Conservation (phyloP, 1,140 invertebrate genomes). For the Ptiloglossa arizonensis region DNA sequence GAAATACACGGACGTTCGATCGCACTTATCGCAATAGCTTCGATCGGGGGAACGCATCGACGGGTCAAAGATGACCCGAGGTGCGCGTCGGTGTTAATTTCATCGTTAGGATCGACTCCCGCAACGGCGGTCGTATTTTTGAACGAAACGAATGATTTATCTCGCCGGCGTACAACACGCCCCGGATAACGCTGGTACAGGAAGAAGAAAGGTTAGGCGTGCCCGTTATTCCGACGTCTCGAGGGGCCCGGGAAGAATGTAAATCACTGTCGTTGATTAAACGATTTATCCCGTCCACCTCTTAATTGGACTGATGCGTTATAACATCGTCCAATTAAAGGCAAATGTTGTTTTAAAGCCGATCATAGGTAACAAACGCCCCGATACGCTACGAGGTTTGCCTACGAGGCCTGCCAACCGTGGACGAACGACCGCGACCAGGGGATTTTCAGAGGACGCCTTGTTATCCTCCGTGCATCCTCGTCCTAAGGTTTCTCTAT, state of each 20-base stretch:
- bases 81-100: neutral
- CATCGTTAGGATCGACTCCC: neutral
- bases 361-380: constrained; percentile 69
- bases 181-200: constrained; percentile 29
- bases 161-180: neutral
- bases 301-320: constrained; percentile 75
- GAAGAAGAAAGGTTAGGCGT: constrained; percentile 55
- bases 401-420: neutral
- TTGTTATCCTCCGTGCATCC: constrained; percentile 16
- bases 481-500: constrained; percentile 19
- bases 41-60: too few species aligned
- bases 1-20: too few species aligned
- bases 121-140: constrained; percentile 23
- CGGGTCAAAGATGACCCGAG: too few species aligned
- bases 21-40: too few species aligned
- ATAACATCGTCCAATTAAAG: constrained; percentile 75
- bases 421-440: neutral
- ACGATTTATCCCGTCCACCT: constrained; percentile 72
- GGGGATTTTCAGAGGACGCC: constrained; percentile 1
- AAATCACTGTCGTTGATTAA: constrained; percentile 76
- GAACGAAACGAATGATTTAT: constrained; percentile 37
- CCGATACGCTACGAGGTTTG: neutral
- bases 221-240: constrained; percentile 39
- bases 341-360: constrained; percentile 58
- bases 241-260: constrained; percentile 64